These are phyloP conservation scores for Ormia ochracea DNA, from an alignment of 2,888 invertebrate genomes.

Conservation along the genomic window DNA sequence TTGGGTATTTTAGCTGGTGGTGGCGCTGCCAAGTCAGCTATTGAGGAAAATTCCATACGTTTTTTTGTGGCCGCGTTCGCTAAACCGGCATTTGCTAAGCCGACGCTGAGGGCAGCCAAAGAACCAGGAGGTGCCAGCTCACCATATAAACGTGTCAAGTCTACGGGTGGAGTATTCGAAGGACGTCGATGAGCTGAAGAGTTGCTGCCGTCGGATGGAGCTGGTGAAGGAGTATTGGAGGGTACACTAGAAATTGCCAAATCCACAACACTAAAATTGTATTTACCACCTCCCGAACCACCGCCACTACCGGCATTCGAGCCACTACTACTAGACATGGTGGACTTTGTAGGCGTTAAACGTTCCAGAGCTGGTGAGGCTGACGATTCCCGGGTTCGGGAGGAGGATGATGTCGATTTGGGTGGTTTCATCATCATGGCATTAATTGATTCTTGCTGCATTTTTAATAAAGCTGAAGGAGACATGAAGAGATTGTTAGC, in stretches of 20 bases:
- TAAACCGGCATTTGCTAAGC: constrained; percentile 59
- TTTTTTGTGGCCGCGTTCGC: constrained; percentile 71
- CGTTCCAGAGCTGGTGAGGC: constrained; percentile 75
- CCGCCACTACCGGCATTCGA: constrained; percentile 65
- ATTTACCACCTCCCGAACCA: constrained; percentile 67
- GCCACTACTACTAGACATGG: constrained; percentile 63
- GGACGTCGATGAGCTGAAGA: constrained; percentile 71
- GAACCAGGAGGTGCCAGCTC: constrained; percentile 71
- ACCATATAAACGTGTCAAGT: constrained; percentile 74
- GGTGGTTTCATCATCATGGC: constrained; percentile 79
- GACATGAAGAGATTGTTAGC: constrained; percentile 88
- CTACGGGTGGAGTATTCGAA: constrained; percentile 74
- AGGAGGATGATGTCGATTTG: constrained; percentile 75
- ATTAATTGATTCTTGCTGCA: constrained; percentile 79
- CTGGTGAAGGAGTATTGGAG: constrained; percentile 74
- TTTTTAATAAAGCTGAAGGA: constrained; percentile 83
- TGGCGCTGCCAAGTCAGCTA: constrained; percentile 78
- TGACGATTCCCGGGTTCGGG: constrained; percentile 75
- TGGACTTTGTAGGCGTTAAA: constrained; percentile 73
- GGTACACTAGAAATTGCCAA: constrained; percentile 77
- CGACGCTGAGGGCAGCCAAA: constrained; percentile 60
- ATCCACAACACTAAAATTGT: constrained; percentile 77
- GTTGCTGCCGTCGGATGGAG: constrained; percentile 73
- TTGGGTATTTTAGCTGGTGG: constrained; percentile 80
- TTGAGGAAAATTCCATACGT: constrained; percentile 77